Percentiles rank a stretch among this genome's conserved stretches.
Conservation (phyloP, 1,140 invertebrate genomes). For the Augochlora pura region DNA sequence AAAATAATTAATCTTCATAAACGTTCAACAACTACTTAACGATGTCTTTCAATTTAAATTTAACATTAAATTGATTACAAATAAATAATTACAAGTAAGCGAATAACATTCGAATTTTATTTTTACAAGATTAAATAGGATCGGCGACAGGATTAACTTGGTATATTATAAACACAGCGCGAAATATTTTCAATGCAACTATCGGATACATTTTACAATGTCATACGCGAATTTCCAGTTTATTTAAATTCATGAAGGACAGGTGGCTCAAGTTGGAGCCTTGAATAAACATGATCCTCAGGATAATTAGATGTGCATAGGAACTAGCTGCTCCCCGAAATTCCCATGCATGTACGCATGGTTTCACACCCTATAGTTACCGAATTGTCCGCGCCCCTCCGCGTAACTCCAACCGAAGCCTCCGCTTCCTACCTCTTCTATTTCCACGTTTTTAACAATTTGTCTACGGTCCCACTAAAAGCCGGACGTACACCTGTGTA, state of each 20-base stretch:
- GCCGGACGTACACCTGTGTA: constrained; percentile 72
- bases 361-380: constrained; percentile 57
- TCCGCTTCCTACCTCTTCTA: constrained; percentile 39
- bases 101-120: too few relatives aligned
- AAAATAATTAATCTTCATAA: too few relatives aligned
- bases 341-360: constrained; percentile 62
- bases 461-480: constrained; percentile 40
- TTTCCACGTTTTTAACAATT: constrained; percentile 30
- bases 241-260: constrained; percentile 28
- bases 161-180: neutral
- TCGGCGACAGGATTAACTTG: too few relatives aligned
- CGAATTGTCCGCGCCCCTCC: constrained; percentile 10
- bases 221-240: neutral
- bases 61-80: too few relatives aligned
- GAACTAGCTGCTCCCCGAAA: constrained; percentile 31
- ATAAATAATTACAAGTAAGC: too few relatives aligned
- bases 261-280: constrained; percentile 18
- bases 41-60: too few relatives aligned
- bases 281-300: constrained; percentile 36
- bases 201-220: neutral
- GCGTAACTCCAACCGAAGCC: neutral
- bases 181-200: neutral
- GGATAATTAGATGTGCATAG: constrained; percentile 29
- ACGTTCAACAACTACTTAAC: too few relatives aligned
- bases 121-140: too few relatives aligned